Conservation (phyloP, 1,140 invertebrate genomes). For the Dufourea novaeangliae region DNA sequence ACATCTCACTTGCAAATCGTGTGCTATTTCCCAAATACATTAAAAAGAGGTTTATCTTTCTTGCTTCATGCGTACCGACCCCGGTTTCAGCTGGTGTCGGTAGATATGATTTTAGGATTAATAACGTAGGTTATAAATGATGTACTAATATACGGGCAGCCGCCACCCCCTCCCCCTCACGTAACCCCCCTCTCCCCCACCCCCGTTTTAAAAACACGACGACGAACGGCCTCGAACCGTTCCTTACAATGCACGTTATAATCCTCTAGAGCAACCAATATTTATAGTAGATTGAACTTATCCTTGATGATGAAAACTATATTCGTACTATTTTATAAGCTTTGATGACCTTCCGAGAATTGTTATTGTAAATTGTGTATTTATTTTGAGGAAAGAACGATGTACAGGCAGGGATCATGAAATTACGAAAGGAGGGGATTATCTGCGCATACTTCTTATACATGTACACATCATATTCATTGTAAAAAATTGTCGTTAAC, state of each 20-base stretch:
- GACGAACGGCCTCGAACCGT: neutral
- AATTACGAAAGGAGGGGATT: constrained; percentile 12
- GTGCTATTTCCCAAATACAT: constrained; percentile 32
- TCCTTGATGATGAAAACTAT: constrained; percentile 1
- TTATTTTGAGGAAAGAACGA: constrained; percentile 1
- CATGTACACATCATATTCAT: constrained; percentile 40
- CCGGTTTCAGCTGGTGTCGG: constrained; percentile 8
- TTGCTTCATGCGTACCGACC: constrained; percentile 25
- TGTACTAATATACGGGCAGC: constrained; percentile 33
- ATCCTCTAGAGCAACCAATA: constrained; percentile 6
- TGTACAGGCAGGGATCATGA: constrained; percentile 11
- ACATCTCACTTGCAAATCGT: constrained; percentile 33
- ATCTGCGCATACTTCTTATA: constrained; percentile 24
- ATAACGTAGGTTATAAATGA: constrained; percentile 40
- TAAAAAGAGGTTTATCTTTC: constrained; percentile 28
- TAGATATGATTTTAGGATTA: constrained; percentile 23
- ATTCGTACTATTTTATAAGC: constrained; percentile 21
- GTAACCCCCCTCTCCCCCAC: neutral
- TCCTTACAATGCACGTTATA: constrained; percentile 1
- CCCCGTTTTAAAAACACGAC: neutral
- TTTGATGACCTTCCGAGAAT: constrained; percentile 8
- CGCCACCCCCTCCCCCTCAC: neutral
- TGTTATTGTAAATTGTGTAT: constrained; percentile 15
- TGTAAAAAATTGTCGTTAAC: constrained; percentile 57
- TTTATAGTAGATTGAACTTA: neutral